Evolutionary conservation across 2,113 vertebrate genomes (phyloP), one percentile per base, ranked within the genome.

Genomic region (Parotia lawesii): DNA sequence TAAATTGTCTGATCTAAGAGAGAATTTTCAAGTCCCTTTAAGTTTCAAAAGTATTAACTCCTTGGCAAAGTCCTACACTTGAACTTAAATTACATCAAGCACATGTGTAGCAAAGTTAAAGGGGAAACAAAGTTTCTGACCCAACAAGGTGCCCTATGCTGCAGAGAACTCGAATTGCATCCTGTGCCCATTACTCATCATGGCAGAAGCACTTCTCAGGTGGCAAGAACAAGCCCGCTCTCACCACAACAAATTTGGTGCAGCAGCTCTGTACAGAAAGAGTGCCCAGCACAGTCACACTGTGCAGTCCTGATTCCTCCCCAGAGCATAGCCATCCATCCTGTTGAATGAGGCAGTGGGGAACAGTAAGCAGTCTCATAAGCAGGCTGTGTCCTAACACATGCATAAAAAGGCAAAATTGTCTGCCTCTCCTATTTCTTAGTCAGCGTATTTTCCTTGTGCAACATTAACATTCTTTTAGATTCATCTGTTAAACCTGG

Each of bases 121-220:
- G 10, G 6, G 10, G 16, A 31, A 7, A 31, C 13, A 27, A 37
- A 62, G 17, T 13, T 76, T 60, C 48, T 72, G 44, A 60, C 33
- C 10, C 56, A 62, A 50, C 2, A 64, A 48, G 13, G 12, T 13
- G 18, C 6, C 29, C 23, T 15, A 2, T 2, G 1, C 12, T 2
- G 5, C 5, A 62, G 10, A 22, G 5, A 73, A 35, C 8, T 35
- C 0, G 0, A 65, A 25, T 6, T 23, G 14, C 2, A 2, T 6
- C 4, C 18, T 2, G 1, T 19, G 29, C 35, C 33, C 4, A 0
- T 28, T 20, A 19, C 42, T 42, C 1, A 1, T n/a, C 25, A 53
- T 0, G 17, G 21, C 6, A 5, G 35, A 38, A 81, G 25, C 45
- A 22, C 40, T 54, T 29, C 51, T 22, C 66, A 42, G 35, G 24